phyloP scores from a whole-genome alignment of 2,888 invertebrate species.

The Polyploca ridens region DNA sequence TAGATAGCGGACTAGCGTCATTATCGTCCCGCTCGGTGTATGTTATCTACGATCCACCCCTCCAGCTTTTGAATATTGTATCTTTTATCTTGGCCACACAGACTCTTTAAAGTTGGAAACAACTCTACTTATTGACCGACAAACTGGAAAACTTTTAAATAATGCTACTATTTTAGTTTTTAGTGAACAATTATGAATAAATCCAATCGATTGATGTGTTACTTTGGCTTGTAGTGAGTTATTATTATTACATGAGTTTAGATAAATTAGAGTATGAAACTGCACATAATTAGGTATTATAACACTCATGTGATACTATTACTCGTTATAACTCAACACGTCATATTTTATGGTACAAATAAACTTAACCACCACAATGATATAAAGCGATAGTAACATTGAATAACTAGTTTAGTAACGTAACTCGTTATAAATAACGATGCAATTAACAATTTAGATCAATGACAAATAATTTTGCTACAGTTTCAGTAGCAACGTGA shows the following conservation, averaged over 20 bases:
- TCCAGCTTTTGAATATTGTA: conserved; percentile 2
- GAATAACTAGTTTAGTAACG: not conserved
- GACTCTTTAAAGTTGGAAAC: not conserved
- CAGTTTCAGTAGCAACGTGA: conserved; percentile 30
- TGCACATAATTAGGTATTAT: too few species aligned
- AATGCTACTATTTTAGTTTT: too few species aligned
- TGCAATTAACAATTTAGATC: not conserved
- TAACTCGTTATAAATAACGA: conserved; percentile 1
- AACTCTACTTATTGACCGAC: not conserved
- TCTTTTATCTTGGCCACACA: not conserved
- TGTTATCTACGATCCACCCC: conserved; percentile 1
- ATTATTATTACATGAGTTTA: too few species aligned
- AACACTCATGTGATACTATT: too few species aligned
- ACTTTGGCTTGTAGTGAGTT: too few species aligned
- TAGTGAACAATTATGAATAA: too few species aligned
- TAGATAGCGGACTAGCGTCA: conserved; percentile 7
- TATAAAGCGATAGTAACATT: not conserved
- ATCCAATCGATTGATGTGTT: too few species aligned
- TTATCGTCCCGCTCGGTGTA: not conserved
- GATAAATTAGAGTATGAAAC: too few species aligned
- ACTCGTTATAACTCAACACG: too few species aligned
- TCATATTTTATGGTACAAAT: too few species aligned
- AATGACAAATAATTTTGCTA: conserved; percentile 7
- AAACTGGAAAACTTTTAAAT: too few species aligned
- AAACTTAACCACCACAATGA: too few species aligned